phyloP scores from a whole-genome alignment of 2,113 vertebrate species.

The Fulica atra region DNA sequence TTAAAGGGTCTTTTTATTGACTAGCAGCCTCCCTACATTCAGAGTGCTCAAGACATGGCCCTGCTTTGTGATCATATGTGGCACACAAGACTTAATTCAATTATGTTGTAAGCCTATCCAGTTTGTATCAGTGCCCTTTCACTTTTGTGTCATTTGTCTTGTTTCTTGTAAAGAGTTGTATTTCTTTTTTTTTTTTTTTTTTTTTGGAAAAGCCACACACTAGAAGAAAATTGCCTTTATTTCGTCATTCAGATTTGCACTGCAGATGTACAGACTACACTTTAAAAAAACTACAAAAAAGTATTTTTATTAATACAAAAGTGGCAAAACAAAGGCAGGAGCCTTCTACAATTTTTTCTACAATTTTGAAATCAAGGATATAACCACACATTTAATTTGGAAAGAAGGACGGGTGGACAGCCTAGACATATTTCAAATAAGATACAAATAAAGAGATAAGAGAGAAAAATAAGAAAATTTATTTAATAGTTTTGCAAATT shows the following conservation, averaged over 20 bases:
- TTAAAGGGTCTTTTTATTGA: constrained; percentile 84
- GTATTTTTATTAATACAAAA: constrained; percentile 39
- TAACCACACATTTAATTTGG: not conserved
- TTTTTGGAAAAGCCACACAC: constrained; percentile 48
- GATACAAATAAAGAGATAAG: not conserved
- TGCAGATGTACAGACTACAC: constrained; percentile 68
- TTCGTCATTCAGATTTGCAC: constrained; percentile 63
- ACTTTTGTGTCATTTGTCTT: constrained; percentile 83
- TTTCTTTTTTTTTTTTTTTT: constrained; percentile 24
- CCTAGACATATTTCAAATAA: not conserved
- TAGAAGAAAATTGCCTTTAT: constrained; percentile 69
- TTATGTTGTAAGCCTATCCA: constrained; percentile 85
- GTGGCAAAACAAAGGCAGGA: not conserved
- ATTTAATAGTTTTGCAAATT: not conserved
- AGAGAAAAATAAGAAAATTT: not conserved
- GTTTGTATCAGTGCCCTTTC: constrained; percentile 84
- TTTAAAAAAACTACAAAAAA: not conserved
- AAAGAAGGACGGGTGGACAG: not conserved
- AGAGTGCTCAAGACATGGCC: constrained; percentile 72
- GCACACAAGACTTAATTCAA: constrained; percentile 84
- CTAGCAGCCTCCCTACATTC: constrained; percentile 78
- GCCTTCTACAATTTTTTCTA: not conserved
- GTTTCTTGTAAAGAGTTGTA: constrained; percentile 70
- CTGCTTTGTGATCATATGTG: constrained; percentile 81
- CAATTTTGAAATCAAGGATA: constrained; percentile 8